Evolutionary conservation across 2,888 invertebrate genomes (phyloP).

Genomic region (Andricus quercusramuli): DNA sequence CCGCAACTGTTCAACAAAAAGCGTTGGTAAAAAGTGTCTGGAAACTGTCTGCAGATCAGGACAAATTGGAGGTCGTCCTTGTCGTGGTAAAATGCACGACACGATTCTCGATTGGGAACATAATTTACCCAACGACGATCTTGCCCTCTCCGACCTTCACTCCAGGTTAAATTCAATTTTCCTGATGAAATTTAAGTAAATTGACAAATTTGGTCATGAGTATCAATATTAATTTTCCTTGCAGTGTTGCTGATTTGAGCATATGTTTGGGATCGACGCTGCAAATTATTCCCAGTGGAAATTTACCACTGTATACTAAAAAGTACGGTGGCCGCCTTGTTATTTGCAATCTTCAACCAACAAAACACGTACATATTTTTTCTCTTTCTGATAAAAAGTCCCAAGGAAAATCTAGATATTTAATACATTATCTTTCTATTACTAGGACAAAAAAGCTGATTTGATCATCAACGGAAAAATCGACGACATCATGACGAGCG

Average conservation of each 20-base stretch:
- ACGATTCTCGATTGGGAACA: slow-evolving; percentile 99
- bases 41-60: slow-evolving; percentile 84
- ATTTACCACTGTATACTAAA: slow-evolving; percentile 91
- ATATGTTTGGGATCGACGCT: slow-evolving; percentile 98
- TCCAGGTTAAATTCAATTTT: slow-evolving; percentile 83
- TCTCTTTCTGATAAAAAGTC: neutral
- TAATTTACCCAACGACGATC: slow-evolving; percentile 91
- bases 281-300: slow-evolving; percentile 98
- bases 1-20: slow-evolving; percentile 86
- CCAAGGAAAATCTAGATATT: neutral
- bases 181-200: neutral
- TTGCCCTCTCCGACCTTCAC: slow-evolving; percentile 91
- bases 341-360: slow-evolving; percentile 98
- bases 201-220: neutral
- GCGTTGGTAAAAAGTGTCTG: slow-evolving; percentile 88
- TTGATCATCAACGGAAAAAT: slow-evolving; percentile 93
- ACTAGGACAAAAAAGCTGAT: slow-evolving; percentile 93
- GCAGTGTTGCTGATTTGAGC: slow-evolving; percentile 93
- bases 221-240: slow-evolving; percentile 67
- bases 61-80: slow-evolving; percentile 83
- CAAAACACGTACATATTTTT: slow-evolving; percentile 90
- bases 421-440: slow-evolving; percentile 41
- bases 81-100: slow-evolving; percentile 93
- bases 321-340: slow-evolving; percentile 93
- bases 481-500: slow-evolving; percentile 88